Evolutionary conservation across 2,797 vertebrate genomes (phyloP).

Genomic region (Balearica regulorum): DNA sequence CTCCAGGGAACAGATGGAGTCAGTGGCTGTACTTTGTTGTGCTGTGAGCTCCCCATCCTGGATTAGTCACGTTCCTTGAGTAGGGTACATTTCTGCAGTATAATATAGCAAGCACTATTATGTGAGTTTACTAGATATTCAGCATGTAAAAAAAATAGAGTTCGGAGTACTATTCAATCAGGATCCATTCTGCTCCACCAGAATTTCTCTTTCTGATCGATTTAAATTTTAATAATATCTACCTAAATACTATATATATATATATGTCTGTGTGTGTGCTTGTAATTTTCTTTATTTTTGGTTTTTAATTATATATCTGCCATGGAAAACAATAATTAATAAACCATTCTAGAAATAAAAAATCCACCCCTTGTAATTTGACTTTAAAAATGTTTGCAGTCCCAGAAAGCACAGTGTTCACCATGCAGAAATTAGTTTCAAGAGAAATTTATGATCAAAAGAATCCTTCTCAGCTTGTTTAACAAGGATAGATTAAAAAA

Average conservation of each 20-base stretch:
- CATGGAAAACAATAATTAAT: neutral
- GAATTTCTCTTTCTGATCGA: neutral
- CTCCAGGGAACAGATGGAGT: slow-evolving; percentile 25
- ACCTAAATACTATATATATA: neutral
- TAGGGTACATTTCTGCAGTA: neutral
- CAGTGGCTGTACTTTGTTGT: neutral
- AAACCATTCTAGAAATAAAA: neutral
- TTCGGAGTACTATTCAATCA: neutral
- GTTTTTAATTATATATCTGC: neutral
- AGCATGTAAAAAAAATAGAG: neutral
- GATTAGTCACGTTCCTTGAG: neutral
- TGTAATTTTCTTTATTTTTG: neutral
- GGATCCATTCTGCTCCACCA: neutral
- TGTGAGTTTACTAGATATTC: neutral
- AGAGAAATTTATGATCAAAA: slow-evolving; percentile 27
- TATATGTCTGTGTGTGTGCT: neutral
- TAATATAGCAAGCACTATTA: neutral
- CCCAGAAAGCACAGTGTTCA: neutral
- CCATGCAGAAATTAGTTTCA: neutral
- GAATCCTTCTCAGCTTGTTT: neutral
- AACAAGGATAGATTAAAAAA: neutral
- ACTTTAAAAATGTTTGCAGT: slow-evolving; percentile 5
- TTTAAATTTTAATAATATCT: neutral
- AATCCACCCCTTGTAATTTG: neutral
- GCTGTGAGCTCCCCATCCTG: neutral